Evolutionary conservation across 2,113 vertebrate species (phyloP).

Genomic region (Albula glossodonta): DNA sequence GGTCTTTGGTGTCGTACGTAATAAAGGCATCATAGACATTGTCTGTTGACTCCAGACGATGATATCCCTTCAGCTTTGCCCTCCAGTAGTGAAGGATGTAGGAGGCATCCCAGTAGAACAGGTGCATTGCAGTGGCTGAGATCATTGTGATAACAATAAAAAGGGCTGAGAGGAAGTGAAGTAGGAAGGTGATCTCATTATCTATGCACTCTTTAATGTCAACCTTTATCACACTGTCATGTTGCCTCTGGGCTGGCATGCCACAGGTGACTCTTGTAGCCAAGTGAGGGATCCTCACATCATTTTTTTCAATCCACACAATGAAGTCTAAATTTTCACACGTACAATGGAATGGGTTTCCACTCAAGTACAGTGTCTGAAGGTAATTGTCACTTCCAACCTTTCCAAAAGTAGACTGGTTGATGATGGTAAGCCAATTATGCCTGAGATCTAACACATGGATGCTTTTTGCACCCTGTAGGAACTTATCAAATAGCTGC

Average conservation of each 20-base stretch:
- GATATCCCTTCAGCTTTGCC: slow-evolving; percentile 66
- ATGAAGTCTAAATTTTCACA: slow-evolving; percentile 70
- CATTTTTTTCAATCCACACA: slow-evolving; percentile 63
- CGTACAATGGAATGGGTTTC: slow-evolving; percentile 74
- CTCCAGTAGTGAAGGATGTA: slow-evolving; percentile 66
- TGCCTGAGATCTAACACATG: slow-evolving; percentile 60
- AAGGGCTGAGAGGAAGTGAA: slow-evolving; percentile 55
- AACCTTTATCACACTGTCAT: slow-evolving; percentile 49
- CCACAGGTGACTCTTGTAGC: slow-evolving; percentile 58
- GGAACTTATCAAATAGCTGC: slow-evolving; percentile 55
- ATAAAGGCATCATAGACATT: slow-evolving; percentile 68
- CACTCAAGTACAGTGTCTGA: slow-evolving; percentile 51
- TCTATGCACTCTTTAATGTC: slow-evolving; percentile 61
- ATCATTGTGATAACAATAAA: slow-evolving; percentile 58
- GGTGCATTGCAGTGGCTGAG: slow-evolving; percentile 56
- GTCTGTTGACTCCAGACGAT: slow-evolving; percentile 44
- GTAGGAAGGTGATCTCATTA: slow-evolving; percentile 38
- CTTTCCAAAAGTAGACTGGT: slow-evolving; percentile 55
- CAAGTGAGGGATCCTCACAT: slow-evolving; percentile 61
- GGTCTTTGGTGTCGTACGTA: slow-evolving; percentile 71
- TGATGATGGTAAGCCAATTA: slow-evolving; percentile 67
- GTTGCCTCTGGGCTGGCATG: slow-evolving; percentile 47
- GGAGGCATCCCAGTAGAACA: slow-evolving; percentile 76
- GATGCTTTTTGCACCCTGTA: slow-evolving; percentile 54
- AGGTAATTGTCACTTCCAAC: slow-evolving; percentile 42